Evolutionary conservation across 2,888 invertebrate species (phyloP).

Genomic region (Balanococcus diminutus): DNA sequence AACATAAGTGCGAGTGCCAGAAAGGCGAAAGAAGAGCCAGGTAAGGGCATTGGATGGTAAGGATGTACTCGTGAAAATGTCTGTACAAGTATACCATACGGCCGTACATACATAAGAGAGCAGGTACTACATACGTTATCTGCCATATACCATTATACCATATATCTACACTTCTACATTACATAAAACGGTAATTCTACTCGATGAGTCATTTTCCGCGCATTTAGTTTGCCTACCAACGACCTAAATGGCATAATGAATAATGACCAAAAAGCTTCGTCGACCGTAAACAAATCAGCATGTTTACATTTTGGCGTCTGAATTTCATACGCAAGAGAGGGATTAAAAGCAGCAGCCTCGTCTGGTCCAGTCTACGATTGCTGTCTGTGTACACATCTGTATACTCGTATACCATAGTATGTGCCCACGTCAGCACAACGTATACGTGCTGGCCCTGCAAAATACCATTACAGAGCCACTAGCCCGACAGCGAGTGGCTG

Average conservation of each 20-base stretch:
- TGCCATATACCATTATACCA: neutral
- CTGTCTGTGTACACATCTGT: neutral
- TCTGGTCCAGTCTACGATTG: neutral
- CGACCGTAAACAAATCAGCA: neutral
- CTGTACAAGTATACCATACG: neutral
- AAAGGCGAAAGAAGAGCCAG: neutral
- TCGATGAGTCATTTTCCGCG: constrained; percentile 5
- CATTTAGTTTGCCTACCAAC: neutral
- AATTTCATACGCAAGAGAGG: neutral
- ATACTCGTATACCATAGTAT: neutral
- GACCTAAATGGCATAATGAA: neutral
- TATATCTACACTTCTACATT: too few species aligned
- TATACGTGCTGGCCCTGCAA: neutral
- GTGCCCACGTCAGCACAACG: neutral
- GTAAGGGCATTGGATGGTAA: neutral
- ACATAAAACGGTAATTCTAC: neutral
- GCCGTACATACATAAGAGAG: neutral
- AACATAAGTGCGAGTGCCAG: neutral
- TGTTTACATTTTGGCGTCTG: constrained; percentile 11
- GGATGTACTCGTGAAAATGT: neutral
- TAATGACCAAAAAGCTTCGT: constrained; percentile 5
- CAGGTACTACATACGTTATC: neutral
- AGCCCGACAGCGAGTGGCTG: neutral
- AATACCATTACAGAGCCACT: neutral
- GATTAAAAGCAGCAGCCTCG: neutral